Conservation (phyloP, 2,797 vertebrate genomes). For the Melanogrammus aeglefinus region DNA sequence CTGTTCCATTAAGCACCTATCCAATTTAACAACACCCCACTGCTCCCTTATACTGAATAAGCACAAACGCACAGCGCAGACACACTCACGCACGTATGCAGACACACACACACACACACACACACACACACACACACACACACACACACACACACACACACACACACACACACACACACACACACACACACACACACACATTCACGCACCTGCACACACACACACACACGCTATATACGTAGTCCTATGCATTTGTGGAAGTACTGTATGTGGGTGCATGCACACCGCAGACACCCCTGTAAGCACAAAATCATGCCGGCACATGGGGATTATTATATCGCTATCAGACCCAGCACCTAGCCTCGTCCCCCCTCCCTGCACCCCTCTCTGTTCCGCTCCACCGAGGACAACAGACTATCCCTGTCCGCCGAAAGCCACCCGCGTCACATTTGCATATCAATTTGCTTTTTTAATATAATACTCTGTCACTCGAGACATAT, state of each 20-base stretch:
- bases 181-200: no score
- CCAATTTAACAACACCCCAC: conserved; percentile 17
- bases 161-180: no score
- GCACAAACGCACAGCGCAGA: conserved; percentile 8
- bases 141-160: not conserved
- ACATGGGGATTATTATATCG: conserved; percentile 51
- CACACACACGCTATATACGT: not conserved
- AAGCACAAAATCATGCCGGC: conserved; percentile 31
- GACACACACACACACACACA: no score
- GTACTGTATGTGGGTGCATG: no score
- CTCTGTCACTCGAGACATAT: conserved; percentile 72
- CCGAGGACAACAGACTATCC: conserved; percentile 70
- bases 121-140: not conserved
- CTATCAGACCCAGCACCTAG: conserved; percentile 49
- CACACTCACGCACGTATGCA: not conserved
- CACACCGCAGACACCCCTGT: no score
- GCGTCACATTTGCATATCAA: conserved; percentile 78
- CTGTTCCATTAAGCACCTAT: conserved; percentile 39
- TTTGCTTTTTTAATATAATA: conserved; percentile 76
- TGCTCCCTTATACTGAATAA: not conserved
- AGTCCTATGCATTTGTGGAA: no score
- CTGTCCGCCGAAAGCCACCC: conserved; percentile 66
- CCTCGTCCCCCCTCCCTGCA: not conserved
- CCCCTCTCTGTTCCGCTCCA: conserved; percentile 65
- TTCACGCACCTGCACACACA: no score